Evolutionary conservation across 2,888 invertebrate genomes (phyloP).

Genomic region (Mythimna loreyi): DNA sequence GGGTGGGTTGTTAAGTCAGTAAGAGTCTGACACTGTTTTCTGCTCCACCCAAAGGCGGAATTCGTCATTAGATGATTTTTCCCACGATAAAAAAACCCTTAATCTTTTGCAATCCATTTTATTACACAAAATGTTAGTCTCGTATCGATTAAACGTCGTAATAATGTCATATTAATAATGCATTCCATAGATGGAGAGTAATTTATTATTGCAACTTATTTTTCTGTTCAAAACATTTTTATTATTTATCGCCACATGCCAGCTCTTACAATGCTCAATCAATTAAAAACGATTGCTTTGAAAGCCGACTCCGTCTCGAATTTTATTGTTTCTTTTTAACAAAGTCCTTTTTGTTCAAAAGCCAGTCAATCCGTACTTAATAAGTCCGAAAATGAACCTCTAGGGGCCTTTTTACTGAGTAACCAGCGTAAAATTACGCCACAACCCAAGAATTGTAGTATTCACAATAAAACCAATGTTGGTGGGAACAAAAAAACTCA

Average conservation of each 20-base stretch:
- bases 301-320: background rate
- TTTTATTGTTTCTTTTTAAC: conserved; percentile 8
- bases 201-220: background rate
- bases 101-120: background rate
- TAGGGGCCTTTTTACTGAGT: conserved; percentile 33
- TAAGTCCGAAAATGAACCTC: conserved; percentile 46
- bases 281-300: background rate
- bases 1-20: too few relatives aligned
- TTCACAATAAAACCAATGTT: conserved; percentile 60
- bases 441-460: conserved; percentile 50
- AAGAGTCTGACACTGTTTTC: too few relatives aligned
- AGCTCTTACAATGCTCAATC: background rate
- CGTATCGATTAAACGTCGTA: conserved; percentile 2
- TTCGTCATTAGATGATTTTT: too few relatives aligned
- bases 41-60: too few relatives aligned
- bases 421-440: conserved; percentile 48
- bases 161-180: conserved; percentile 31
- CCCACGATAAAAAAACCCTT: background rate
- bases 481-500: conserved; percentile 52
- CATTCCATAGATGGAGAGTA: background rate
- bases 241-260: conserved; percentile 3
- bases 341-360: conserved; percentile 29
- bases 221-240: background rate
- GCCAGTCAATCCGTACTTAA: conserved; percentile 39
- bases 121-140: background rate